Evolutionary conservation across 2,797 vertebrate genomes (phyloP), one percentile per base, ranked within the genome.

Genomic region (Synaphobranchus kaupii): DNA sequence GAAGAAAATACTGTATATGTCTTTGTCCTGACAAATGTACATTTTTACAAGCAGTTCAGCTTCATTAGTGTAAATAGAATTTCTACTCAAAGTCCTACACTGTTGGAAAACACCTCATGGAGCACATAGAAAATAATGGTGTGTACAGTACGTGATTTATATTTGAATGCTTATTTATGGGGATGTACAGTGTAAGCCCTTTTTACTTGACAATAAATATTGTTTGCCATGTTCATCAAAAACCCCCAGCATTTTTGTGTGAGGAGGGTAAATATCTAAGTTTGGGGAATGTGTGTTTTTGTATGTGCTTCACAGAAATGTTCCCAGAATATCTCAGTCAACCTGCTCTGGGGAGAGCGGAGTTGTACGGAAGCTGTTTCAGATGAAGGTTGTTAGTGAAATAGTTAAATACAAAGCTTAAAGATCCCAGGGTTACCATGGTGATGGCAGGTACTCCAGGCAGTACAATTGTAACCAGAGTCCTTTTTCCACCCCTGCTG

Each of bases 81-180:
- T 89, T 90, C 31, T 73, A 86, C 34, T 7, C 31, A 22, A 87
- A 84, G 86, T 76, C 52, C 28, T 90, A 87, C 87, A 90, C 81
- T 88, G 87, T 81, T 85, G 25, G 56, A 4, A 78, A 52, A 50
- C 78, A 58, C 76, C 86, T 68, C 25, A n/a, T 86, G 87, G 71
- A 89, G 56, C 71, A 86, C 44, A 83, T 39, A 90, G 39, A 80
- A 89, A 92, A 88, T 84, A 89, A 28, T 6, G 47, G 88, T 90
- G 88, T 93, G 90, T 89, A 86, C 90, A 93, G 91, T 91, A 91
- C 90, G 83, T 88, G 90, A 90, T 94, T 93, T 94, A 93, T 94
- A 95, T 93, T 93, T 93, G 56, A 91, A 89, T 84, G 85, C 56
- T 90, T 94, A 93, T 95, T 94, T 93, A 95, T 94, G 91, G 91